Evolutionary conservation across 2,113 vertebrate genomes (phyloP), one percentile per base, ranked within the genome.

Genomic region (Sceloporus undulatus): DNA sequence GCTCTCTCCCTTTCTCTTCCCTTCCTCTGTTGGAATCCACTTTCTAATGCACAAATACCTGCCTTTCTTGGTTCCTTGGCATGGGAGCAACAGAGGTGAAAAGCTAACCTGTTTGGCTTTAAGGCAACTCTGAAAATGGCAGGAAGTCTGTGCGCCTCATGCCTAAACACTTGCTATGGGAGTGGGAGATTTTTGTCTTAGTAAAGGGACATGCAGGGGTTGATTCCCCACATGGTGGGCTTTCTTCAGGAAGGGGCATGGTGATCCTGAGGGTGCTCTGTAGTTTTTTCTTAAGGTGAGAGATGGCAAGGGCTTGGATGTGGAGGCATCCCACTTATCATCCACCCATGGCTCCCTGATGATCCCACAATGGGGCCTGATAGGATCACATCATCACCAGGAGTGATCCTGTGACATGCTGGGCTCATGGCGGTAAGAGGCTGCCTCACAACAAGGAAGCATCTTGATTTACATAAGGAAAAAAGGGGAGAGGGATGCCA

Each of bases 71-170:
- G 74, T 70, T 70, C 56, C 40, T 65, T 88, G 54, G 80, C 56
- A 66, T 25, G 62, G 80, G 21, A 68, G 9, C 68, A 29, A 29
- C 79, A 40, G 29, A 78, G 80, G 87, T 56, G 81, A 88, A 88
- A 88, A 62, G 87, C 65, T 68, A 70, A 88, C 42, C 70, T 78
- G 81, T 84, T 88, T 77, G 74, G 40, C 38, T 38, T 88, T 84
- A 78, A 83, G 76, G 56, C 77, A 83, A 40, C n/a, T 27, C 13
- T 3, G 18, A 65, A 68, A 76, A 23, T 56, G 38, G 42, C 87
- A 88, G 74, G 73, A 84, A 70, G n/a, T 70, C 10, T 78, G 11
- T n/a, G 74, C 66, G 56, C 74, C n/a, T 25, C 48, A 42, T 83
- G 65, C 6, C 71, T 34, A 65, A 77, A 65, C 14, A 48, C 80